Evolutionary conservation across 2,888 invertebrate genomes (phyloP).

Genomic region (Tubulanus polymorphus): DNA sequence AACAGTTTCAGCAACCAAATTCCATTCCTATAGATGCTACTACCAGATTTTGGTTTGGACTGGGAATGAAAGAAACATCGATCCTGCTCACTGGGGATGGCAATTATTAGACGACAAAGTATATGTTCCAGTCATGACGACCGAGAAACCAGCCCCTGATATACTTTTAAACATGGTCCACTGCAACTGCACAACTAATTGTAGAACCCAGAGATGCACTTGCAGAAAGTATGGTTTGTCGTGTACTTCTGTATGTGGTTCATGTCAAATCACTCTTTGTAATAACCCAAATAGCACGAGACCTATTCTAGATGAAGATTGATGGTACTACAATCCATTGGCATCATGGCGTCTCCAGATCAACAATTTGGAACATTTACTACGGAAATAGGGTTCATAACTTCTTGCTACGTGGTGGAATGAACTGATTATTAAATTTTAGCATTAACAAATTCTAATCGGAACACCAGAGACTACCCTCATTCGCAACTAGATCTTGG

Average conservation of each 20-base stretch:
- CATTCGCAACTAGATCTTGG: too few relatives aligned
- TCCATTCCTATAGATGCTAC: conserved; percentile 5
- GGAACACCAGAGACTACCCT: too few relatives aligned
- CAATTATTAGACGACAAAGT: conserved; percentile 5
- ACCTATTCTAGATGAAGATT: too few relatives aligned
- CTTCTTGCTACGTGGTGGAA: too few relatives aligned
- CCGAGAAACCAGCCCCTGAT: conserved; percentile 10
- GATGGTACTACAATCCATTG: too few relatives aligned
- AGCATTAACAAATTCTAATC: too few relatives aligned
- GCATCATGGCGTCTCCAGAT: too few relatives aligned
- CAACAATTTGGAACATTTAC: too few relatives aligned
- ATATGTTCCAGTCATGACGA: conserved; percentile 5
- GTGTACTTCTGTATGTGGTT: conserved; percentile 11
- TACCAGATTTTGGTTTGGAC: conserved; percentile 11
- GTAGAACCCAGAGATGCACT: conserved; percentile 7
- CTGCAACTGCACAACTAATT: conserved; percentile 11
- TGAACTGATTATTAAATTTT: too few relatives aligned
- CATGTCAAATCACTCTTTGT: conserved; percentile 10
- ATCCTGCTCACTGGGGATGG: conserved; percentile 9
- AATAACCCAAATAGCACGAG: conserved; percentile 9
- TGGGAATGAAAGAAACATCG: conserved; percentile 3
- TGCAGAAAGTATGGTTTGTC: conserved; percentile 5
- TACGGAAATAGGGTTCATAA: too few relatives aligned
- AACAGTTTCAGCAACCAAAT: conserved; percentile 10
- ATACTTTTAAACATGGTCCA: conserved; percentile 9